phyloP scores from a whole-genome alignment of 2,797 vertebrate genomes.

The Amblyraja radiata region DNA sequence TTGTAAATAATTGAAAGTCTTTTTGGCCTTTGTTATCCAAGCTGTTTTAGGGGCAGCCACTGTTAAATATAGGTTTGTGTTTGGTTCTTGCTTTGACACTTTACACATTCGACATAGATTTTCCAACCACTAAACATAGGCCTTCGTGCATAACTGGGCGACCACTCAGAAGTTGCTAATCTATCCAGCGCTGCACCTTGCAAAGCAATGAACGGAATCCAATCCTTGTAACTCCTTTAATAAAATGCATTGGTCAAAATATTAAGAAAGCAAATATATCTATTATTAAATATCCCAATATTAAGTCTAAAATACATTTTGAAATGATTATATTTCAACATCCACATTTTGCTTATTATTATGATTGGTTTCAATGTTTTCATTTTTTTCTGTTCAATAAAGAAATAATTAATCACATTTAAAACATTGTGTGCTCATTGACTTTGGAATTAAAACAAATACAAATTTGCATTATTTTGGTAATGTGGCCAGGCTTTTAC shows the following conservation, averaged over 20 bases:
- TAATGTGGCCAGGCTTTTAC: not conserved
- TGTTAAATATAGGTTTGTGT: constrained; percentile 17
- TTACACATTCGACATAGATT: not conserved
- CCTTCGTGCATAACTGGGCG: not conserved
- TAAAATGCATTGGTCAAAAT: not conserved
- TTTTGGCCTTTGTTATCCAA: not conserved
- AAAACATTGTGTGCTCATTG: not conserved
- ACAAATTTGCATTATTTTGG: not conserved
- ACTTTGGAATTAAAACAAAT: not conserved
- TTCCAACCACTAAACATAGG: no score
- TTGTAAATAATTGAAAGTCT: not conserved
- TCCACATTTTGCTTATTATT: not conserved
- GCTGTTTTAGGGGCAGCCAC: not conserved
- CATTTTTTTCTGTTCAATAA: not conserved
- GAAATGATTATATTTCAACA: not conserved
- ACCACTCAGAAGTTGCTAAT: not conserved
- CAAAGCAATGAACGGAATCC: not conserved
- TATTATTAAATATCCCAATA: not conserved
- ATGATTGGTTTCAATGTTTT: not conserved
- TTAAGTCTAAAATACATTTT: not conserved
- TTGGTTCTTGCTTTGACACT: not conserved
- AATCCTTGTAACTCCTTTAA: not conserved
- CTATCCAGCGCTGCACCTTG: not conserved
- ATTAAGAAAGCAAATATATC: not conserved
- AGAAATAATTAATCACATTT: not conserved